Conservation (phyloP, 2,888 invertebrate species). For the Pyrgus malvae region DNA sequence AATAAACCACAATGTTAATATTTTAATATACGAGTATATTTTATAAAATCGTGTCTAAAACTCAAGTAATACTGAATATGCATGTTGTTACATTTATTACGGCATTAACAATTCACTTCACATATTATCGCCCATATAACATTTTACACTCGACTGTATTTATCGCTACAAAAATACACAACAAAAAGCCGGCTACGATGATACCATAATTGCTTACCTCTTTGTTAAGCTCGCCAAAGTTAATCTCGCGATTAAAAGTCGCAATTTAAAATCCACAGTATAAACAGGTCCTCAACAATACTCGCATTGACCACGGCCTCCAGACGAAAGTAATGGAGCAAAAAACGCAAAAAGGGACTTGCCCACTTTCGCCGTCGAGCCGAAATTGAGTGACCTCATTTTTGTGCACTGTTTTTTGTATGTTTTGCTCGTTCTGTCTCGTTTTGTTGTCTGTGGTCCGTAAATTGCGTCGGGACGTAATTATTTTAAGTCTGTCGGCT, state of each 20-base stretch:
- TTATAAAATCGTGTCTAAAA: too few species aligned
- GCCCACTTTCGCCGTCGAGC: constrained; percentile 45
- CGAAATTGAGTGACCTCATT: constrained; percentile 66
- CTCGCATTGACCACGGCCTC: constrained; percentile 52
- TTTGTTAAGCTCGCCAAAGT: background rate
- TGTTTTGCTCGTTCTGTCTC: constrained; percentile 32
- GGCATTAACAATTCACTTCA: too few species aligned
- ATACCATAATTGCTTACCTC: background rate
- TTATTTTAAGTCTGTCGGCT: constrained; percentile 20
- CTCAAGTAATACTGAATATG: too few species aligned
- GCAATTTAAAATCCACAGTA: constrained; percentile 8
- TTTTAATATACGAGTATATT: too few species aligned
- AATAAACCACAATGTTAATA: too few species aligned
- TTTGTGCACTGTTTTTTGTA: constrained; percentile 36
- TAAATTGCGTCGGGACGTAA: constrained; percentile 21
- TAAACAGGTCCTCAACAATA: constrained; percentile 42
- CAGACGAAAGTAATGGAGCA: constrained; percentile 61
- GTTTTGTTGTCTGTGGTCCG: constrained; percentile 30
- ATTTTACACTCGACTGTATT: too few species aligned
- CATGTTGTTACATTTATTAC: too few species aligned
- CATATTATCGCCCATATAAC: too few species aligned
- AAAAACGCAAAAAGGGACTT: constrained; percentile 42
- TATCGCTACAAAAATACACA: too few species aligned
- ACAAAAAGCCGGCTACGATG: too few species aligned
- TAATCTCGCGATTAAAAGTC: constrained; percentile 5